Evolutionary conservation across 2,797 vertebrate species (phyloP), one percentile per base, ranked within the genome.

Genomic region (Melanotaenia boesemani): DNA sequence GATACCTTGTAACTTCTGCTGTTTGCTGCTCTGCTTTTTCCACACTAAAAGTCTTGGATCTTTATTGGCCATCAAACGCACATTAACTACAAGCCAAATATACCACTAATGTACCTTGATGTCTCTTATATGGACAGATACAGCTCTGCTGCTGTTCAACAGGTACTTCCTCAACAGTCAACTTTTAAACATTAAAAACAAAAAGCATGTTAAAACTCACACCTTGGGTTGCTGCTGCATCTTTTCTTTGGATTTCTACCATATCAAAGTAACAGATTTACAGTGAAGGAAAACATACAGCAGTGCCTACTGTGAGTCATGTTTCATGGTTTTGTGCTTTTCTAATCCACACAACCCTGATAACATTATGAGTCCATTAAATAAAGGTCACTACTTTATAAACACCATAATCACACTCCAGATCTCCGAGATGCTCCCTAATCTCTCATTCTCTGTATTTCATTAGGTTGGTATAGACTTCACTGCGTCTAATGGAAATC

Each of bases 401-500:
- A 58, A 36, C 30, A 56, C 16, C 15, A 32, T 9, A 18, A 10
- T 10, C 0, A 2, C 46, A 48, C 44, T 16, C 26, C 20, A 63
- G n/a, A 37, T 79, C 32, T 57, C 39, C 13, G 11, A 15, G 2
- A 32, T 6, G 3, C 61, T 20, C 10, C 61, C 36, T 63, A 26
- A 61, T 70, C 6, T 36, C 2, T 57, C 63, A 18, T 24, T 68
- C 44, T 77, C 22, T 87, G 11, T 74, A 0, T 84, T 63, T 77
- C 57, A 24, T 46, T 83, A 99, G 98, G 98, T 99, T 10, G 98
- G 98, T 39, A 99, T 99, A 67, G 98, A 99, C 93, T 99, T 99
- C 92, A 99, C 98, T 22, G 98, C 98, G 32, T 99, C 98, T 81
- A 99, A 99, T 0, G 98, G 98, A 76, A 99, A 96, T 83, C 97